Conservation (phyloP, 1,140 invertebrate genomes). For the Coenobita brevimanus region DNA sequence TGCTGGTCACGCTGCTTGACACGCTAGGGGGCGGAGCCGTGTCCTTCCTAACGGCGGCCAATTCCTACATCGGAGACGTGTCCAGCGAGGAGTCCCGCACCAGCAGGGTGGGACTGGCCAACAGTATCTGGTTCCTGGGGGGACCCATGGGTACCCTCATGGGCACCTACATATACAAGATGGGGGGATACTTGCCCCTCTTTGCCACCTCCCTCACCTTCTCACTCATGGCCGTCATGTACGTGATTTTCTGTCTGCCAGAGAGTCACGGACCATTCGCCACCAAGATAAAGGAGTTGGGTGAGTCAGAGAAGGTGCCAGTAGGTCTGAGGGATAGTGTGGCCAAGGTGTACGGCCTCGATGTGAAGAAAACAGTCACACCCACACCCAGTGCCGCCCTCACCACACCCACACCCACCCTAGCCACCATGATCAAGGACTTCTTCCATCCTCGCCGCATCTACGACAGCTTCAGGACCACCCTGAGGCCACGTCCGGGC, state of each 20-base stretch:
- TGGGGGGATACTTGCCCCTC: slow-evolving; percentile 46
- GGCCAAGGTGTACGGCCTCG: slow-evolving; percentile 40
- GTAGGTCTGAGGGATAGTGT: slow-evolving; percentile 40
- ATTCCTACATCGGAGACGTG: slow-evolving; percentile 53
- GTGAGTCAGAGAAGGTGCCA: background rate
- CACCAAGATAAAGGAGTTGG: background rate
- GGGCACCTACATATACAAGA: slow-evolving; percentile 50
- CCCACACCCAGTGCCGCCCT: background rate
- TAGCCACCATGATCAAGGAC: slow-evolving; percentile 43
- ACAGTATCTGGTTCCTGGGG: slow-evolving; percentile 59
- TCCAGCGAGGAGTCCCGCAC: slow-evolving; percentile 37
- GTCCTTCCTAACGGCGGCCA: slow-evolving; percentile 52
- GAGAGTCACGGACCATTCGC: slow-evolving; percentile 56
- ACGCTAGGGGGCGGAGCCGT: slow-evolving; percentile 49
- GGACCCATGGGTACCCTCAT: slow-evolving; percentile 45
- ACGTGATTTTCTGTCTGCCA: slow-evolving; percentile 39
- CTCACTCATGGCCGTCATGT: slow-evolving; percentile 29
- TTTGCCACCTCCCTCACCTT: slow-evolving; percentile 46
- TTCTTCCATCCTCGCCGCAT: slow-evolving; percentile 53
- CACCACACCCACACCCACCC: background rate
- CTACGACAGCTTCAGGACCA: slow-evolving; percentile 51
- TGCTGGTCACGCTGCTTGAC: slow-evolving; percentile 49
- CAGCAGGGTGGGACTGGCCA: slow-evolving; percentile 45
- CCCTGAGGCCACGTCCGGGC: slow-evolving; percentile 29
- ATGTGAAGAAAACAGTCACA: background rate